Evolutionary conservation across 2,113 vertebrate genomes (phyloP), one percentile per base, ranked within the genome.

Genomic region (Trematomus loennbergii): DNA sequence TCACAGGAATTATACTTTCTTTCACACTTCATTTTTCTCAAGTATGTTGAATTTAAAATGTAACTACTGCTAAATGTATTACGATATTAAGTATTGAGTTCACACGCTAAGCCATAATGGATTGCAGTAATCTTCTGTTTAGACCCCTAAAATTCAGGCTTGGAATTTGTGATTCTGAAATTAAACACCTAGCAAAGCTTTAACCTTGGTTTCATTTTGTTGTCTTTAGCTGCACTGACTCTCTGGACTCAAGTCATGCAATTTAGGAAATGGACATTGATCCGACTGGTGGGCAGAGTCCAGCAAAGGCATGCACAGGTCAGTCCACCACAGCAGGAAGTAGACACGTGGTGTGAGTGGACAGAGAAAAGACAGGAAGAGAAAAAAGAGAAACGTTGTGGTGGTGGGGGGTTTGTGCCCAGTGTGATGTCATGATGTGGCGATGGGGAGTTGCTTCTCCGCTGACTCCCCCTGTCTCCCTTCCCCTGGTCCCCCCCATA

Each of bases 401-500:
- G 61, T 49, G 78, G 50, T 18, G 54, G 78, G 59, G 45, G 55
- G 89, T 77, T 9, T 83, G 91, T 92, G 93, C 78, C 65, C 87
- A 73, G 90, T 93, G 92, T 94, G 90, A 84, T 89, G 90, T 78
- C 72, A 55, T 62, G 81, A 76, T 86, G 88, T 93, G 89, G 88
- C 88, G 91, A 89, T 61, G 65, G 90, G 86, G 91, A 91, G 91
- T 45, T 86, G 91, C 82, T 90, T 92, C 81, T 91, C 86, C 84
- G 79, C 87, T 93, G 88, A 85, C 86, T 94, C 93, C 91, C 94
- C 94, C 86, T 92, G 87, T 81, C 61, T 89, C 91, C 92, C 92
- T 65, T 88, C 93, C 94, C 95, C 88, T 78, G 91, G 92, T 88
- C 91, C 92, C 94, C 36, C 94, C 95, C 94, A 94, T 94, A 95